Base-by-base conservation (phyloP, 2,888 invertebrate genomes). In the Seladonia tumulorum region DNA sequence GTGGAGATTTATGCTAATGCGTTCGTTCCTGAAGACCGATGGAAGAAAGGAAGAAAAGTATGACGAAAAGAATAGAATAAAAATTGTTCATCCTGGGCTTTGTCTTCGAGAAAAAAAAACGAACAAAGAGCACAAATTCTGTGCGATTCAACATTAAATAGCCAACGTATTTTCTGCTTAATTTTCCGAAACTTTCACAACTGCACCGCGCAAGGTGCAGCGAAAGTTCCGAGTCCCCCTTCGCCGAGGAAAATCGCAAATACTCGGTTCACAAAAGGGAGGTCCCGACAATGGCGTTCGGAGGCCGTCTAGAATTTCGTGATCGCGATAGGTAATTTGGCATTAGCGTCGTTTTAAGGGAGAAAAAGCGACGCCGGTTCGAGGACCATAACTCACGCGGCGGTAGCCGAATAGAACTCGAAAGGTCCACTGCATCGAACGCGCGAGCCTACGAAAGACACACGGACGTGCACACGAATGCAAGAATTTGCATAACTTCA, bases 401-500 rank as follows among this genome's bases (percentile, higher is more conserved):
- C 70, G 68, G 39, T 39, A 42, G 49, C 71, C 76, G 57, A 81
- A 75, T 74, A 47, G 77, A 18, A 66, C 71, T 75, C 47, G 70
- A 45, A 72, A 81, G 84, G 78, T 60, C 70, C 85, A 49, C 57
- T 72, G 75, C 74, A 66, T 35, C 70, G 81, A 68, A 60, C 45
- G n/a, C 5, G 22, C n/a, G 18, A 22, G 29, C 49, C 63, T 49
- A 53, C 75, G 68, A 75, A 74, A 85, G 81, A 78, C 86, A 77
- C 79, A 57, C 79, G 63, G 76, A 73, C 76, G 60, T 66, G 72
- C 70, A 74, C 63, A 75, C 79, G 47, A 60, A 66, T 79, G n/a
- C 53, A 16, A 0, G 76, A 87, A 87, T 87, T 87, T 87, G 77
- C 83, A 87, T 87, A 87, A 87, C 70, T 82, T 83, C 79, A 66